phyloP scores from a whole-genome alignment of 2,888 invertebrate genomes.

The Pachycephus smyrnensis region DNA sequence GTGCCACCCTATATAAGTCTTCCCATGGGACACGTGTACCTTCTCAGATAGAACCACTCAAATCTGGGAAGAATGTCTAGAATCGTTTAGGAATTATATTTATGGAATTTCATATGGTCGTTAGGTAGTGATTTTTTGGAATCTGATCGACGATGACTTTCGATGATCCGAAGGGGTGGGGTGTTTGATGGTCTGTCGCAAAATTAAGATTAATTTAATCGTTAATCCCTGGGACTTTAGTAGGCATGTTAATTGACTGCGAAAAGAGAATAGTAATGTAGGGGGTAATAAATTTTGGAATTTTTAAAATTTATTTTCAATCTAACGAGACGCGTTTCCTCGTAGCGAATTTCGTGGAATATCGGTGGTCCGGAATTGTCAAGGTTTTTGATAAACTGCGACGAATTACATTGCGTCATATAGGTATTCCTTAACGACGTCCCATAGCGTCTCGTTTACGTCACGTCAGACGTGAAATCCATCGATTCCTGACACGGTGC shows the following conservation, averaged over 20 bases:
- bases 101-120: background rate
- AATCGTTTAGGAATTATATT: background rate
- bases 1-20: background rate
- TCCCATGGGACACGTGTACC: background rate
- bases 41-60: background rate
- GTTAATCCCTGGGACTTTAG: background rate
- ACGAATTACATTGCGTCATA: background rate
- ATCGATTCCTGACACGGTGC: background rate
- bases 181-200: too few relatives aligned
- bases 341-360: background rate
- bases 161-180: too few relatives aligned
- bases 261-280: background rate
- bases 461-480: background rate
- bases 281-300: background rate
- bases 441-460: background rate
- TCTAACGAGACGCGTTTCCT: background rate
- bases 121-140: background rate
- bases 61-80: background rate
- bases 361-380: background rate
- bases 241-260: background rate
- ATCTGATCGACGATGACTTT: background rate
- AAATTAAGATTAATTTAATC: too few relatives aligned
- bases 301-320: background rate
- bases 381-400: background rate
- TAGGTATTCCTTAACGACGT: background rate